These are phyloP conservation scores for Percina caprodes DNA, from an alignment of 2,113 vertebrate genomes.

Conservation along the genomic window DNA sequence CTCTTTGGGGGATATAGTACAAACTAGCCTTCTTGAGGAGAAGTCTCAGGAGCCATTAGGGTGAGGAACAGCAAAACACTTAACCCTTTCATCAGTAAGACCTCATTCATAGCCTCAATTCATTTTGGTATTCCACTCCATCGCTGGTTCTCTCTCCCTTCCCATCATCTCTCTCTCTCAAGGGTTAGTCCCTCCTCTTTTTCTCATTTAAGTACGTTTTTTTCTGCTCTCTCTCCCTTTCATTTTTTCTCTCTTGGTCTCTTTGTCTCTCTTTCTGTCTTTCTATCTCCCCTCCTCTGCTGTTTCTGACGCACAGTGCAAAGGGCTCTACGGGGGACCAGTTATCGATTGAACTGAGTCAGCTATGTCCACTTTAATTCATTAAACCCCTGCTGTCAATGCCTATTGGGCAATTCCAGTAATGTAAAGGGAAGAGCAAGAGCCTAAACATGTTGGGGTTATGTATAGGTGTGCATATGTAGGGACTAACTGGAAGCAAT, in stretches of 20 bases:
- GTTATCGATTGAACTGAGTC: constrained; percentile 84
- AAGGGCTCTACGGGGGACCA: constrained; percentile 69
- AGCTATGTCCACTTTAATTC: constrained; percentile 86
- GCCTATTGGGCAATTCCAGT: constrained; percentile 83
- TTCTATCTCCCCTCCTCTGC: constrained; percentile 41
- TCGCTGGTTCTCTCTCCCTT: constrained; percentile 25
- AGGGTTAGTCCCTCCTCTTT: constrained; percentile 48
- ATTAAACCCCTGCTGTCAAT: constrained; percentile 83
- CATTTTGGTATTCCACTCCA: constrained; percentile 60
- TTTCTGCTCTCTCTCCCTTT: constrained; percentile 30
- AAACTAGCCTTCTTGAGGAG: constrained; percentile 47
- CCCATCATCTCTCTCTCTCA: constrained; percentile 52
- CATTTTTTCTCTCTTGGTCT: constrained; percentile 48
- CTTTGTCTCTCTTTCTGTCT: constrained; percentile 57
- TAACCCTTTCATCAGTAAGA: constrained; percentile 70
- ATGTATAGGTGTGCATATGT: constrained; percentile 49
- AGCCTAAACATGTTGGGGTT: constrained; percentile 53
- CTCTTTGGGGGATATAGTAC: constrained; percentile 25
- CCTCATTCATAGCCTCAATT: constrained; percentile 53
- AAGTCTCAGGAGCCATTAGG: constrained; percentile 59
- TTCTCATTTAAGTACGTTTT: constrained; percentile 52
- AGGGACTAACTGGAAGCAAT: constrained; percentile 32
- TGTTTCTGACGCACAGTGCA: constrained; percentile 54
- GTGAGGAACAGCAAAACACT: constrained; percentile 68
- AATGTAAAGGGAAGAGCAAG: constrained; percentile 74